Base-by-base conservation (phyloP, 2,797 vertebrate genomes). In the Sus cebifrons region DNA sequence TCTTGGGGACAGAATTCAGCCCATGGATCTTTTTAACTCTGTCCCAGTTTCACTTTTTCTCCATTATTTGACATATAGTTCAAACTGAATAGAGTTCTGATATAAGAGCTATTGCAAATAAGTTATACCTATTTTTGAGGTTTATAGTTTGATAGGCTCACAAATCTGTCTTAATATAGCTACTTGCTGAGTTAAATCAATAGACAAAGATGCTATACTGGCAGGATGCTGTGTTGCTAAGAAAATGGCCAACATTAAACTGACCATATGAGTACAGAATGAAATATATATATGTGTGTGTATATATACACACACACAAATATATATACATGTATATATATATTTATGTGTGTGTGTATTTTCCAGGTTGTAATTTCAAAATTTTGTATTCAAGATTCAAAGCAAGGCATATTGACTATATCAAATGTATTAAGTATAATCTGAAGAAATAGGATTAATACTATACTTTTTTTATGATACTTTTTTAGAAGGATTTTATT, bases 61-160 rank as follows among this genome's bases (percentile, higher is more conserved):
- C 60, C 54, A 27, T 93, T 79, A 89, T 67, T 90, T 94, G 86
- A 83, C 70, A 87, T 92, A 81, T n/a, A 87, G 20, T 88, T 54
- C 77, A 95, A 62, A 84, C 52, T 85, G 68, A 73, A 74, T 32
- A 78, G 36, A 23, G 15, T 3, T 81, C 8, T 94, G 54, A 70
- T 17, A 49, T n/a, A 88, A 71, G 3, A 91, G 4, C 67, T 73
- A 79, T 52, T 67, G 36, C 32, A 94, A 81, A 96, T 36, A 79
- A 79, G 2, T 84, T 29, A 64, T 29, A 74, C 4, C 27, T 65
- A 85, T 40, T 88, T 94, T 62, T 75, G 25, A 92, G 36, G 44
- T 91, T 94, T 64, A 92, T 20, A n/a, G 54, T 87, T 83, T 90
- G 23, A 44, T 75, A 29, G 60, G 20, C 13, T 87, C 17, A 70